These are phyloP conservation scores for Geopemphigus sp. DNA, from an alignment of 1,140 invertebrate genomes.

Conservation along the genomic window DNA sequence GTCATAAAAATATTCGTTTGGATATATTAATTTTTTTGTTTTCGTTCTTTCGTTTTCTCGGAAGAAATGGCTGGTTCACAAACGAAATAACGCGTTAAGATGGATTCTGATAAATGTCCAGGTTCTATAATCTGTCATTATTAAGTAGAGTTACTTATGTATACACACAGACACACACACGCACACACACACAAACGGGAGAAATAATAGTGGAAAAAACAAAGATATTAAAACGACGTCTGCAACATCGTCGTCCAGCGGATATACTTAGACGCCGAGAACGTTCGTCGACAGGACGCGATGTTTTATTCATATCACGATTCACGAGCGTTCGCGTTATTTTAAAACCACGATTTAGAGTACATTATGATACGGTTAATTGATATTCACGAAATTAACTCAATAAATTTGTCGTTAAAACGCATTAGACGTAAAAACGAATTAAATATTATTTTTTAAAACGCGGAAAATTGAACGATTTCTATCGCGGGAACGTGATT, in stretches of 20 bases:
- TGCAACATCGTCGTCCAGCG: neutral
- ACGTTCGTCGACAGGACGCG: neutral
- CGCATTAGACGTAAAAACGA: neutral
- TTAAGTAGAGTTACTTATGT: neutral
- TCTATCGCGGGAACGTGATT: too few species aligned
- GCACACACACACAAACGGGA: too few species aligned
- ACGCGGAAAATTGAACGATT: neutral
- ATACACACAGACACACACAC: too few species aligned
- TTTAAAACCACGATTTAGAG: neutral
- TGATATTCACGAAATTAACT: neutral
- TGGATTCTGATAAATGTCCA: neutral
- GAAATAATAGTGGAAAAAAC: too few species aligned
- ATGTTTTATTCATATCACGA: slow-evolving; percentile 12
- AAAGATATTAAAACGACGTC: neutral
- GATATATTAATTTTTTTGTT: too few species aligned
- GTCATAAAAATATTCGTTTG: too few species aligned
- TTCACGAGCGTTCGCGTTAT: neutral
- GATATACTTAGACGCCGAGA: slow-evolving; percentile 6
- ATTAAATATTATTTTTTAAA: neutral
- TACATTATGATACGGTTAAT: neutral
- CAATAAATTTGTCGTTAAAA: neutral
- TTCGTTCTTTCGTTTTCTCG: too few species aligned
- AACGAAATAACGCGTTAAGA: neutral
- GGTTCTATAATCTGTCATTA: neutral
- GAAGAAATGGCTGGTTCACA: too few species aligned